Conservation (phyloP, 2,888 invertebrate species). For the Seladonia tumulorum region DNA sequence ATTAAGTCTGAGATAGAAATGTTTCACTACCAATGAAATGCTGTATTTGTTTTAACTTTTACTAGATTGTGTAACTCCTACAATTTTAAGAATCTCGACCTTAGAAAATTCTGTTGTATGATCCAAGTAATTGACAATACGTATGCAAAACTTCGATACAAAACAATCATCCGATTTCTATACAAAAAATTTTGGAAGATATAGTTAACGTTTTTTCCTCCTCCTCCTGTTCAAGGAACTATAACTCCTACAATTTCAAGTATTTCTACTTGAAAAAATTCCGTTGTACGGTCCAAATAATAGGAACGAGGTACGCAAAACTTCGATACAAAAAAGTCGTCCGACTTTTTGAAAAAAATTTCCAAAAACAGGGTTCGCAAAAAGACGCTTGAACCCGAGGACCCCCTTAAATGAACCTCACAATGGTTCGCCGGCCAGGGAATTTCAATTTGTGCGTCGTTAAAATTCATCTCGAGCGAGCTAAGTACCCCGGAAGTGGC, state of each 20-base stretch:
- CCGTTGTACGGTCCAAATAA: neutral
- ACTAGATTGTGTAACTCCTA: too few relatives aligned
- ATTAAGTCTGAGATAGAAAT: too few relatives aligned
- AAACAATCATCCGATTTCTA: too few relatives aligned
- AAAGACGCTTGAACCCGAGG: neutral
- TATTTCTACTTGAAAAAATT: neutral
- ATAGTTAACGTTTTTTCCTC: too few relatives aligned
- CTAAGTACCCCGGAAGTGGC: conserved; percentile 22
- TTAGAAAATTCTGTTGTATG: too few relatives aligned
- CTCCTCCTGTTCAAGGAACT: too few relatives aligned
- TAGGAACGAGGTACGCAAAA: neutral
- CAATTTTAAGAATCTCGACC: too few relatives aligned
- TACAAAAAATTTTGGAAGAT: too few relatives aligned
- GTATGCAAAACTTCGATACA: too few relatives aligned
- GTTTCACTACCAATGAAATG: too few relatives aligned
- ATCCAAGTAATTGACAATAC: too few relatives aligned
- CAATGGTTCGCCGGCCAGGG: neutral
- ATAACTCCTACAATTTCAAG: neutral
- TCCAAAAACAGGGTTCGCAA: neutral
- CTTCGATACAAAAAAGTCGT: neutral
- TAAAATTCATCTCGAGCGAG: conserved; percentile 15
- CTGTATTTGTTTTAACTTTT: too few relatives aligned
- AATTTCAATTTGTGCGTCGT: conserved; percentile 33
- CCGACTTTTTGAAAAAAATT: neutral
- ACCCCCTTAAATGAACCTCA: neutral